Evolutionary conservation across 1,140 invertebrate genomes (phyloP).

Genomic region (Eciton burchellii): DNA sequence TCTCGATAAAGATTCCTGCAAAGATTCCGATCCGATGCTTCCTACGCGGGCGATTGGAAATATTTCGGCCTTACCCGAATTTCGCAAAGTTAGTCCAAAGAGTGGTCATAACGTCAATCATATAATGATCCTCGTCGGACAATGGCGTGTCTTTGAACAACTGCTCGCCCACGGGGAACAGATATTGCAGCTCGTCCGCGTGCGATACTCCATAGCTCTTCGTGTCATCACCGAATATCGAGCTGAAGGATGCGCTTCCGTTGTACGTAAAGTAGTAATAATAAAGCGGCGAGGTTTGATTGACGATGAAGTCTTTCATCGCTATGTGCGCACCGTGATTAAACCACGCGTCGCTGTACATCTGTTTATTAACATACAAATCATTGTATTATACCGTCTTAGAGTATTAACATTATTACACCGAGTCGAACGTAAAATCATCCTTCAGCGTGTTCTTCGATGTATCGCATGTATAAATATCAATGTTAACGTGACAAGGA

Average conservation of each 20-base stretch:
- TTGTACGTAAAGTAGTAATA: conserved; percentile 89
- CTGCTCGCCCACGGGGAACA: conserved; percentile 89
- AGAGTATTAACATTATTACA: neutral
- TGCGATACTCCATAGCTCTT: conserved; percentile 90
- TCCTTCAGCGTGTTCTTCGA: neutral
- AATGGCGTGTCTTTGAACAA: conserved; percentile 85
- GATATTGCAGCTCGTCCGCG: conserved; percentile 90
- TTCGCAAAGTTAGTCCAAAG: conserved; percentile 91
- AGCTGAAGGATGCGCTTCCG: conserved; percentile 89
- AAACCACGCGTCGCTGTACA: conserved; percentile 90
- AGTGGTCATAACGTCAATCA: conserved; percentile 87
- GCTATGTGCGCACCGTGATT: conserved; percentile 87
- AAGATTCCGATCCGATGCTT: neutral
- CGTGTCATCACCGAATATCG: conserved; percentile 88
- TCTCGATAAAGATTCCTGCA: neutral
- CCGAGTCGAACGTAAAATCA: neutral
- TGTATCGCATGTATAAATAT: neutral
- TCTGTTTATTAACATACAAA: conserved; percentile 81
- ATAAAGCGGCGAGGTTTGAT: conserved; percentile 85
- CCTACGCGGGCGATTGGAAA: neutral
- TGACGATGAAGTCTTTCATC: conserved; percentile 84
- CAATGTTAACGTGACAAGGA: too few species aligned
- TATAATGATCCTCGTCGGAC: conserved; percentile 83
- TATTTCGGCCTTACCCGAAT: conserved; percentile 86
- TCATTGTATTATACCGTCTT: neutral